Conservation (phyloP, 2,888 invertebrate species). For the Minunthozetes semirufus region DNA sequence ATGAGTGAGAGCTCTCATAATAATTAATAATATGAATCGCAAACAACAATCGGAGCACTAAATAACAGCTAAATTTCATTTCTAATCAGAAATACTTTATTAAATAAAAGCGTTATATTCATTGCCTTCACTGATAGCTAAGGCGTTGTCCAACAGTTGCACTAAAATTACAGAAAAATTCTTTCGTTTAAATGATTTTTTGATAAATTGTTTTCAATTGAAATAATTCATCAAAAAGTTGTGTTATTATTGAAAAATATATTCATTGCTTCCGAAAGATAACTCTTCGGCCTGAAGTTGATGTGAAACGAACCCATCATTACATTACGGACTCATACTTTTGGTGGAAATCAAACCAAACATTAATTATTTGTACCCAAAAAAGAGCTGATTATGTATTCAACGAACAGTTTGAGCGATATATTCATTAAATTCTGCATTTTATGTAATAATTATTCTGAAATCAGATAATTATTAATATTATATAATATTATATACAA, state of each 20-base stretch:
- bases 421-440: not conserved
- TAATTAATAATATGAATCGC: too few species aligned
- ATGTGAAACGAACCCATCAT: too few species aligned
- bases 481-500: too few species aligned
- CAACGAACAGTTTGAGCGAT: not conserved
- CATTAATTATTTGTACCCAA: not conserved
- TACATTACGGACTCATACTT: not conserved
- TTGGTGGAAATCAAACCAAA: not conserved
- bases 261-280: not conserved
- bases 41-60: too few species aligned
- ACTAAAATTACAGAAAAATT: too few species aligned
- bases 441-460: not conserved
- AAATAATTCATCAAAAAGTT: not conserved
- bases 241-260: not conserved
- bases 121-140: too few species aligned
- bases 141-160: not conserved
- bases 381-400: not conserved
- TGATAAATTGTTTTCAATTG: not conserved
- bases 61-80: too few species aligned
- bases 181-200: too few species aligned
- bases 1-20: too few species aligned
- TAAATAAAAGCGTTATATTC: too few species aligned
- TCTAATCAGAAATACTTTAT: too few species aligned
- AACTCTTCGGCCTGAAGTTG: too few species aligned
- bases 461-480: not conserved